Percentiles rank a stretch among this genome's conserved stretches.
Conservation (phyloP, 2,113 vertebrate genomes). For the Polypterus bichir region DNA sequence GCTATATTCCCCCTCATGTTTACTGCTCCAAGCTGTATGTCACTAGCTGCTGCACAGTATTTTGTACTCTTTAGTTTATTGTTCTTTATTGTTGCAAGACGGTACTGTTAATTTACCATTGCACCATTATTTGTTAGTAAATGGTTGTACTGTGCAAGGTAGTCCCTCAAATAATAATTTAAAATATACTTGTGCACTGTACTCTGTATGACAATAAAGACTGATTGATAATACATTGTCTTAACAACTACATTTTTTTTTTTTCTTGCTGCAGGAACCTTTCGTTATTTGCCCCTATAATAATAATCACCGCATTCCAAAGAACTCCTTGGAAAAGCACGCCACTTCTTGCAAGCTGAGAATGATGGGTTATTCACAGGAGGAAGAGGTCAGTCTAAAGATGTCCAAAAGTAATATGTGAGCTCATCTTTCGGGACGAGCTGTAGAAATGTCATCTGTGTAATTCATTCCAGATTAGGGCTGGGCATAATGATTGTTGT, state of each 20-base stretch:
- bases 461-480: not conserved
- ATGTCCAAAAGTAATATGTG: not conserved
- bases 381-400: conserved; percentile 60
- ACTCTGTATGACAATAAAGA: no score
- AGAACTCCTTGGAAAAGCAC: conserved; percentile 64
- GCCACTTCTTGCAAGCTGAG: conserved; percentile 53
- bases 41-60: no score
- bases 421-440: no score
- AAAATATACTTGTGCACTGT: no score
- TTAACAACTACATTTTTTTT: not conserved
- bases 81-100: no score
- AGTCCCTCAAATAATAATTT: no score
- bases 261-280: conserved; percentile 37
- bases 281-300: conserved; percentile 66
- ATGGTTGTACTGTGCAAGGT: no score
- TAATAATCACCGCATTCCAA: conserved; percentile 59
- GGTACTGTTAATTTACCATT: no score
- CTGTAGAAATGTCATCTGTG: not conserved
- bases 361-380: conserved; percentile 61
- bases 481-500: not conserved
- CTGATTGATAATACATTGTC: not conserved
- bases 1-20: no score
- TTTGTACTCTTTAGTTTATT: no score
- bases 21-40: no score
- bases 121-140: no score